A percentile compares a stretch with the other conserved stretches of the same genome.
Evolutionary conservation across 2,113 vertebrate species (phyloP).

Genomic region (Brachypodius melanocephalos): DNA sequence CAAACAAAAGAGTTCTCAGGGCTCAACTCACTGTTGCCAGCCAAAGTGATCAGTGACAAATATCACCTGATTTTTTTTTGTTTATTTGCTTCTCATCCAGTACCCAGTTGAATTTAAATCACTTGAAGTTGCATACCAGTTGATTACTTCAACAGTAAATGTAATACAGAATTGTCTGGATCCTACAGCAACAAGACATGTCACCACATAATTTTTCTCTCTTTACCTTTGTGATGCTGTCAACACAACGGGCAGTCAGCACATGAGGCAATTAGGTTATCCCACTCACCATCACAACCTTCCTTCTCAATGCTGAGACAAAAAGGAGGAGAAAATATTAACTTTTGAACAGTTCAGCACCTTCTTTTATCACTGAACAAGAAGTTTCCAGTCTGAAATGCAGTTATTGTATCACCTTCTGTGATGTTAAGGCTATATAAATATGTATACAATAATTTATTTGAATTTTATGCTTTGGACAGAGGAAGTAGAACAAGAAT

Average conservation of each 20-base stretch:
- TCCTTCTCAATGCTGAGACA: not conserved
- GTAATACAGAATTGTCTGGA: not conserved
- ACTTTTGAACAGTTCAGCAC: not conserved
- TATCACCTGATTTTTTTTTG: not conserved
- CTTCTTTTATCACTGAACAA: not conserved
- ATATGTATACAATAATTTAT: not conserved
- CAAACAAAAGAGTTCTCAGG: not conserved
- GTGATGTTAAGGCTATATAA: not conserved
- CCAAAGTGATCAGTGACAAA: not conserved
- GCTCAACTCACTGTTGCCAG: not conserved
- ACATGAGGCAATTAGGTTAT: not conserved
- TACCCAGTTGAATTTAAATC: not conserved
- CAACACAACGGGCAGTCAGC: not conserved
- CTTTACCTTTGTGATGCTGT: not conserved
- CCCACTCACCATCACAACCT: accelerated
- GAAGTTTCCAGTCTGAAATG: not conserved
- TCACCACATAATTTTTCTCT: not conserved
- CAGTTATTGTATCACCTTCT: not conserved
- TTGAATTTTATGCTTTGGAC: not conserved
- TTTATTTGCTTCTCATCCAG: not conserved
- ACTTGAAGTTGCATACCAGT: accelerated
- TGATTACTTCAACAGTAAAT: not conserved
- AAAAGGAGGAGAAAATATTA: not conserved
- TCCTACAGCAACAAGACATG: not conserved
- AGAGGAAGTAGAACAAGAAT: not conserved